Percentiles rank a stretch among this genome's conserved stretches.
Conservation (phyloP, 2,797 vertebrate species). For the Hozukius guyotensis region DNA sequence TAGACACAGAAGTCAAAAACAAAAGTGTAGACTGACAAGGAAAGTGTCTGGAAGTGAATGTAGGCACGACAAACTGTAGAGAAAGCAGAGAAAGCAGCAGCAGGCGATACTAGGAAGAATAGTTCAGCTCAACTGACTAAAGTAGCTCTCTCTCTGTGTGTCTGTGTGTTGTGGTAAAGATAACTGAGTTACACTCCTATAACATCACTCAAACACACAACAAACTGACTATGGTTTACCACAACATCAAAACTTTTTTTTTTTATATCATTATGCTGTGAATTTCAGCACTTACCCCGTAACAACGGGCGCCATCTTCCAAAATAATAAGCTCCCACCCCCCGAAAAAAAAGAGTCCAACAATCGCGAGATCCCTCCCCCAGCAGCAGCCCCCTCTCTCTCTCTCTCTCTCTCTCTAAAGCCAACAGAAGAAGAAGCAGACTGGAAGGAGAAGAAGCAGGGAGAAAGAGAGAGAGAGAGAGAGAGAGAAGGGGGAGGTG, state of each 20-base stretch:
- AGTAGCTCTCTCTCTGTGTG: neutral
- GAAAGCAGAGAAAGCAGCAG: neutral
- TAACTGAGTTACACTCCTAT: neutral
- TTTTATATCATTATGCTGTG: constrained; percentile 23
- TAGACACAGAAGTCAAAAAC: neutral
- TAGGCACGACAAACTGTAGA: neutral
- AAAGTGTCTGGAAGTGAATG: neutral
- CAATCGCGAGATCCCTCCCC: constrained; percentile 89
- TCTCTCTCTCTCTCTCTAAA: neutral
- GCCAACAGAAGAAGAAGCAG: constrained; percentile 56
- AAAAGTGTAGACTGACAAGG: neutral
- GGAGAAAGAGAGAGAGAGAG: neutral
- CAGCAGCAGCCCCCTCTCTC: neutral
- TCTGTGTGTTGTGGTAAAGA: neutral
- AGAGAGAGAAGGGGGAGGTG: constrained; percentile 23
- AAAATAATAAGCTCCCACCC: constrained; percentile 75
- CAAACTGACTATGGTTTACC: neutral
- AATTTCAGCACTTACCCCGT: constrained; percentile 90
- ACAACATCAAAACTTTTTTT: constrained; percentile 17
- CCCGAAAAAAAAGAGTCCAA: constrained; percentile 77
- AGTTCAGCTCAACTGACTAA: constrained; percentile 49
- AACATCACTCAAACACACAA: neutral
- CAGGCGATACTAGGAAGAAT: constrained; percentile 32
- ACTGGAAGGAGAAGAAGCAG: constrained; percentile 31
- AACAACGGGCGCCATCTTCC: constrained; percentile 99